Evolutionary conservation across 2,113 vertebrate species (phyloP).

Genomic region (Campylorhamphus procurvoides): DNA sequence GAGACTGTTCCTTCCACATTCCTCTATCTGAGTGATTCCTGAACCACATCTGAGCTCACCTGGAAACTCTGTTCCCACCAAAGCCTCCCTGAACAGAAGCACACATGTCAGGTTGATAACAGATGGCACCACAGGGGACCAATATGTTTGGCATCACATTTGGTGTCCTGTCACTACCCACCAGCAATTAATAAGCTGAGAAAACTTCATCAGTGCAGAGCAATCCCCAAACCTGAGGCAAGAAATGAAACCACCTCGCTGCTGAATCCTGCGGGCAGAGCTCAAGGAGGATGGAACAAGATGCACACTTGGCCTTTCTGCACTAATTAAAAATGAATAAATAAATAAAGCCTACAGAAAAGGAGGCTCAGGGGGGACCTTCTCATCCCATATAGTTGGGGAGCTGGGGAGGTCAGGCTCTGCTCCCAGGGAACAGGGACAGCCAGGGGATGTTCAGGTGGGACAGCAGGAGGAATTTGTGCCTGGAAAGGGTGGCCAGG

Average conservation of each 20-base stretch:
- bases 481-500: accelerated
- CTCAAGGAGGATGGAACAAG: accelerated
- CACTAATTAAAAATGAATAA: neutral
- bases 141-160: neutral
- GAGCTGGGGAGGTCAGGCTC: accelerated
- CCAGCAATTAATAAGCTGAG: neutral
- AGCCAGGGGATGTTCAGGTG: neutral
- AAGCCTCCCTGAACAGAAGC: neutral
- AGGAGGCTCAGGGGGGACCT: neutral
- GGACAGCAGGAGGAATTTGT: accelerated
- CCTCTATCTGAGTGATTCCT: neutral
- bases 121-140: neutral
- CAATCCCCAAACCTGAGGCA: neutral
- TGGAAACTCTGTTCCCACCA: neutral
- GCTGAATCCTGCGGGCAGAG: neutral
- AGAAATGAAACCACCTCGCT: accelerated
- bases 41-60: accelerated
- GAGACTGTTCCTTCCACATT: neutral
- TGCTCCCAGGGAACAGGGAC: neutral
- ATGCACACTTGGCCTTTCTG: neutral
- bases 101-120: neutral
- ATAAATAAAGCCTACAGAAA: neutral
- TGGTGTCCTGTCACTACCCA: neutral
- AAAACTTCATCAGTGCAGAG: neutral
- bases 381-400: neutral